Base-by-base conservation (phyloP, 2,113 vertebrate genomes). In the Dinomys branickii region DNA sequence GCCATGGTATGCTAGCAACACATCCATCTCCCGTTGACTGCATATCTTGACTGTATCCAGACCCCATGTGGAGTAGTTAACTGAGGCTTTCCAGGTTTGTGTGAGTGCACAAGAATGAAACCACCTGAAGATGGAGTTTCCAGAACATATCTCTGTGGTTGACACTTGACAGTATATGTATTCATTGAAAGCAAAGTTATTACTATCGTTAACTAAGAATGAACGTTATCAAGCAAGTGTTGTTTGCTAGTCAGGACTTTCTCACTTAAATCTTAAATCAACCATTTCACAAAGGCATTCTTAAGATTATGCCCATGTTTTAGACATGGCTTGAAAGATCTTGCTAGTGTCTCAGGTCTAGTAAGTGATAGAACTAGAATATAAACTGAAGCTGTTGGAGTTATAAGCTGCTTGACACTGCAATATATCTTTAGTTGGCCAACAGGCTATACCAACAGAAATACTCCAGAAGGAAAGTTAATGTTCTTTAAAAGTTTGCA, bases 401-500 rank as follows among this genome's bases (percentile, higher is more conserved):
- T 44, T 84, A 71, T 75, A 24, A 52, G 20, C 38, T n/a, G 7
- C 38, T 56, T 65, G 38, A 85, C 4, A 17, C 5, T 80, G 4
- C 24, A 58, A 20, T 44, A 17, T 17, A 38, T 41, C 38, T 90
- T 67, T 38, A 33, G 35, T 63, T 87, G 41, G 19, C 80, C 22
- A 69, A 69, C 61, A 8, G 8, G 5, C 35, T 90, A 20, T 59
- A 41, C 38, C 14, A 85, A 61, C 30, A 73, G 47, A 95, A 81
- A 77, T 24, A 78, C 13, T 78, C 13, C 19, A 93, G 50, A 85
- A 82, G 92, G 85, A 59, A 38, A 85, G 41, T 52, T 33, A 47
- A 87, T 85, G 87, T 84, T 22, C 78, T 97, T 92, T 85, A 26
- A 96, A 67, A 95, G 38, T 75, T 94, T 78, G 63, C 82, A 97